phyloP scores from a whole-genome alignment of 2,797 vertebrate species.

The Centroberyx gerrardi region DNA sequence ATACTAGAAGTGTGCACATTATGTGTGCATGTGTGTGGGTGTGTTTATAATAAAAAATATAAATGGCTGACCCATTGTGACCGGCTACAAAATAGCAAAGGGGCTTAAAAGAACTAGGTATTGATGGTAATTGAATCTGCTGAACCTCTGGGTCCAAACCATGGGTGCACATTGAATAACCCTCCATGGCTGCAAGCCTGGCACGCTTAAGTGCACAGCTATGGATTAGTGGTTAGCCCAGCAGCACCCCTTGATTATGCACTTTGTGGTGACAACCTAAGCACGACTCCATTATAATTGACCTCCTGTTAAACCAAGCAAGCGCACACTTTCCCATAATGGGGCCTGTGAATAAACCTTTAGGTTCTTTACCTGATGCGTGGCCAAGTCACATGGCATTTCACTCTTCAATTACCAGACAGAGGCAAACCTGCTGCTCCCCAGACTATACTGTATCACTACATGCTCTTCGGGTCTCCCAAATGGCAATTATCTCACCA shows the following conservation, averaged over 20 bases:
- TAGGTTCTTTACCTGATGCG: slow-evolving; percentile 68
- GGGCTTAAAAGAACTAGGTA: slow-evolving; percentile 3
- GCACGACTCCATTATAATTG: slow-evolving; percentile 78
- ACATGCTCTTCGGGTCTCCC: slow-evolving; percentile 69
- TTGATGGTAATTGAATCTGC: slow-evolving; percentile 9
- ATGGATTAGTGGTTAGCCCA: slow-evolving; percentile 78
- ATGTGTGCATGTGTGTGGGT: background rate
- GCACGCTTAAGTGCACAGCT: slow-evolving; percentile 75
- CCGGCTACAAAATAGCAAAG: background rate
- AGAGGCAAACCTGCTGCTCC: slow-evolving; percentile 64
- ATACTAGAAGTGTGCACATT: background rate
- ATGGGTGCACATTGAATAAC: slow-evolving; percentile 58
- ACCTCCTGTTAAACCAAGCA: slow-evolving; percentile 75
- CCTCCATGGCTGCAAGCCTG: slow-evolving; percentile 57
- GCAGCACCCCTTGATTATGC: slow-evolving; percentile 73
- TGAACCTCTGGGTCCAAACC: slow-evolving; percentile 31
- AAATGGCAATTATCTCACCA: slow-evolving; percentile 79
- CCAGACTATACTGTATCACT: slow-evolving; percentile 74
- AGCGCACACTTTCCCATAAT: slow-evolving; percentile 62
- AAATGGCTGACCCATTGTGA: background rate
- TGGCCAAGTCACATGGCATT: slow-evolving; percentile 71
- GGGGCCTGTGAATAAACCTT: slow-evolving; percentile 71
- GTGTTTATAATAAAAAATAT: background rate
- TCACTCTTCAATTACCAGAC: slow-evolving; percentile 74
- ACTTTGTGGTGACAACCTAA: slow-evolving; percentile 75